These are phyloP conservation scores for Notodonta ziczac DNA, from an alignment of 2,888 invertebrate species.

Conservation along the genomic window DNA sequence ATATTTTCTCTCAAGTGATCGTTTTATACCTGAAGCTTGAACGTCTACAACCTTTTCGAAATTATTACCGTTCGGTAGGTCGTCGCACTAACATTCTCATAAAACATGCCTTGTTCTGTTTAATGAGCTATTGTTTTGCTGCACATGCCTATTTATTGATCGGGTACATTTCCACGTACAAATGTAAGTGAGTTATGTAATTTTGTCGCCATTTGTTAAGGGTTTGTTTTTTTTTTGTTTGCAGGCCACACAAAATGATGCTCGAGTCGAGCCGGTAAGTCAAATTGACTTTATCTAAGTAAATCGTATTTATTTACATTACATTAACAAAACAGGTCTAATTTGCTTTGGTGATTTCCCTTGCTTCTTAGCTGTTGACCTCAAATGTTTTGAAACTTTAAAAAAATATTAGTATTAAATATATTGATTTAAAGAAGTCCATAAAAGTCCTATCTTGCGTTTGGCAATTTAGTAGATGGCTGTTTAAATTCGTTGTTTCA, in stretches of 20 bases:
- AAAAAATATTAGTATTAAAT: constrained; percentile 13
- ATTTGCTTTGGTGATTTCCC: background rate
- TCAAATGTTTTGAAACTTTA: constrained; percentile 14
- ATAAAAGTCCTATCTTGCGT: constrained; percentile 19
- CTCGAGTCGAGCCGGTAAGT: constrained; percentile 82
- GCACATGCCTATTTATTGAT: constrained; percentile 15
- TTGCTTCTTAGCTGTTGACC: constrained; percentile 28
- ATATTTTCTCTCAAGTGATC: constrained; percentile 47
- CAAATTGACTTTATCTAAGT: constrained; percentile 19
- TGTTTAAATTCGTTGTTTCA: too few species aligned
- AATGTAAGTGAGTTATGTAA: constrained; percentile 17
- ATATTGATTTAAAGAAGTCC: constrained; percentile 18
- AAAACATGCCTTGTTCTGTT: constrained; percentile 27
- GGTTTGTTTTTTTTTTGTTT: constrained; percentile 54
- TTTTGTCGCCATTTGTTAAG: constrained; percentile 30
- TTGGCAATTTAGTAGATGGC: constrained; percentile 17
- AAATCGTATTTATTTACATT: constrained; percentile 10
- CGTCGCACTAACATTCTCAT: constrained; percentile 30
- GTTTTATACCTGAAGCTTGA: constrained; percentile 55
- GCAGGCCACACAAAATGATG: constrained; percentile 83
- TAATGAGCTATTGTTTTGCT: constrained; percentile 34
- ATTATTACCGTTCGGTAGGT: constrained; percentile 45
- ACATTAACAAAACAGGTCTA: constrained; percentile 15
- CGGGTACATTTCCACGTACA: constrained; percentile 16
- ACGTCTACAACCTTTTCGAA: constrained; percentile 57